Conservation (phyloP, 2,797 vertebrate genomes). For the Lutjanus argentimaculatus region DNA sequence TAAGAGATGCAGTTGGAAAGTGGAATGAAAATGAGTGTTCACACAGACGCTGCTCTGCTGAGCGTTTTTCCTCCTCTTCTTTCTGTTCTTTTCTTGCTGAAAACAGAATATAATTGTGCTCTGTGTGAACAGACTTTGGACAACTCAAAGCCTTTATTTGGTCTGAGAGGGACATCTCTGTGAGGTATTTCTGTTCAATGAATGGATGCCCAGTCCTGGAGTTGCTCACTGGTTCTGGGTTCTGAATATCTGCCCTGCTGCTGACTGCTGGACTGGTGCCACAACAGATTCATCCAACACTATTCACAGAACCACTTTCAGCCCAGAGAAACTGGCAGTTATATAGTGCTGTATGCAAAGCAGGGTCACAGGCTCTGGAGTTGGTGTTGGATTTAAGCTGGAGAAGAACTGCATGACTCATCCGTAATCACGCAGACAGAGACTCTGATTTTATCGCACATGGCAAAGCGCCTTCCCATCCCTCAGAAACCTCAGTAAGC, state of each 20-base stretch:
- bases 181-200: constrained; percentile 1
- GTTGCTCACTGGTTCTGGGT: neutral
- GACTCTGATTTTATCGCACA: constrained; percentile 33
- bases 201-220: constrained; percentile 1
- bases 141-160: constrained; percentile 13
- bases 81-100: neutral
- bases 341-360: constrained; percentile 29
- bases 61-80: neutral
- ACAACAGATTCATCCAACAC: constrained; percentile 18
- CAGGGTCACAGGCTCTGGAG: constrained; percentile 28
- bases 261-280: constrained; percentile 15
- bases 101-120: constrained; percentile 20
- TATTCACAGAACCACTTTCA: constrained; percentile 13
- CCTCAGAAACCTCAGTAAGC: neutral
- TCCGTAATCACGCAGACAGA: constrained; percentile 37
- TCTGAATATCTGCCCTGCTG: constrained; percentile 14
- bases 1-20: constrained; percentile 47
- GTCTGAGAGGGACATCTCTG: neutral
- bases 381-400: constrained; percentile 28
- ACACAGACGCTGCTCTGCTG: neutral
- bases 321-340: constrained; percentile 26
- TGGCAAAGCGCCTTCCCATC: constrained; percentile 2
- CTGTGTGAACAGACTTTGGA: constrained; percentile 2
- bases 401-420: constrained; percentile 37
- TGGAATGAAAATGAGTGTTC: constrained; percentile 39